These are phyloP conservation scores for Zosterops hypoxanthus DNA, from an alignment of 2,113 vertebrate genomes.

Conservation along the genomic window DNA sequence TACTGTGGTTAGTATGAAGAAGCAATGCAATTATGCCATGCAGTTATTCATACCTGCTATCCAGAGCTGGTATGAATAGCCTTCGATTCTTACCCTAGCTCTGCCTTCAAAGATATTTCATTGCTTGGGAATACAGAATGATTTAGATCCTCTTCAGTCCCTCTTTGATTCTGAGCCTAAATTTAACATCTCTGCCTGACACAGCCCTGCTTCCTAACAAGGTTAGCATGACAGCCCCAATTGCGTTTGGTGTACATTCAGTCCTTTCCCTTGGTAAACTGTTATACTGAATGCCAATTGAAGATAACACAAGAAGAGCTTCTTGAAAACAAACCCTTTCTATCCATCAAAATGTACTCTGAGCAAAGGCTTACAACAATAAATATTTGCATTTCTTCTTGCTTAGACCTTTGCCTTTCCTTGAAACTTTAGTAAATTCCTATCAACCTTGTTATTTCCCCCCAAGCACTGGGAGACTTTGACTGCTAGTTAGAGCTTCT, in stretches of 20 bases:
- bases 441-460: background rate
- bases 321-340: background rate
- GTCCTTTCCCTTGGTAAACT: background rate
- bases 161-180: background rate
- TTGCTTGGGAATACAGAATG: background rate
- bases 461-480: background rate
- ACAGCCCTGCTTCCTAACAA: background rate
- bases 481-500: background rate
- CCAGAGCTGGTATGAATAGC: background rate
- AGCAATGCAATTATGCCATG: background rate
- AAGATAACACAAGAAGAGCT: background rate
- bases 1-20: background rate
- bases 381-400: background rate
- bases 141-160: background rate
- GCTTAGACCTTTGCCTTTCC: background rate
- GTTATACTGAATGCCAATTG: fast-evolving
- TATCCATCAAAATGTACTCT: background rate
- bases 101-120: background rate
- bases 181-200: background rate
- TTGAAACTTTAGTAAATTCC: background rate
- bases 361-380: background rate
- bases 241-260: background rate
- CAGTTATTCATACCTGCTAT: background rate
- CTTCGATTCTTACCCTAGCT: background rate
- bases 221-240: background rate